A percentile compares a stretch with the other conserved stretches of the same genome.
phyloP scores from a whole-genome alignment of 2,888 invertebrate species.

The Eupithecia vulgata region DNA sequence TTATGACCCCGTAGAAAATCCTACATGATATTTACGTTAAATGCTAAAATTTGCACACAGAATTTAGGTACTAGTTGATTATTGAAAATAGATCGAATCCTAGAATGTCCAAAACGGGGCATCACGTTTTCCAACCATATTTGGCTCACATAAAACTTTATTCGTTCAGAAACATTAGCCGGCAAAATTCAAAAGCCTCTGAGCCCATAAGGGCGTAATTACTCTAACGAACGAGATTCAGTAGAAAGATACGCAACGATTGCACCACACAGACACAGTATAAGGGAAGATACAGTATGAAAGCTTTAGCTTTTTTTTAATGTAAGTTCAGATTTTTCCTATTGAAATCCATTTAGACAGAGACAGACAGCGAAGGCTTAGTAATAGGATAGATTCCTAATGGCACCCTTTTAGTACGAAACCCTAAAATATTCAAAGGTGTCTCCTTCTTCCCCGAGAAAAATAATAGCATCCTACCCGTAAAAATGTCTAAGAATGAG shows the following conservation, averaged over 20 bases:
- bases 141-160: constrained; percentile 43
- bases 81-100: background rate
- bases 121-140: constrained; percentile 35
- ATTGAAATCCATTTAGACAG: too few relatives aligned
- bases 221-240: constrained; percentile 44
- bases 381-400: too few relatives aligned
- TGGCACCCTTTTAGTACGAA: too few relatives aligned
- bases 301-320: background rate
- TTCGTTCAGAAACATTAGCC: constrained; percentile 26
- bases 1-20: too few relatives aligned
- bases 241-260: constrained; percentile 37
- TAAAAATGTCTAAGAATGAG: too few relatives aligned
- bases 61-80: background rate
- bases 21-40: too few relatives aligned
- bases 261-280: constrained; percentile 30
- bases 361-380: too few relatives aligned
- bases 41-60: too few relatives aligned
- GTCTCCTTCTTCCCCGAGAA: too few relatives aligned
- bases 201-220: constrained; percentile 43
- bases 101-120: constrained; percentile 12
- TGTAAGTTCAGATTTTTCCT: too few relatives aligned
- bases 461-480: too few relatives aligned
- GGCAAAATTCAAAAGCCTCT: constrained; percentile 31
- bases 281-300: background rate
- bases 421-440: too few relatives aligned